Percentiles rank a stretch among this genome's conserved stretches.
Evolutionary conservation across 1,140 invertebrate genomes (phyloP).

Genomic region (Cydia strobilella): DNA sequence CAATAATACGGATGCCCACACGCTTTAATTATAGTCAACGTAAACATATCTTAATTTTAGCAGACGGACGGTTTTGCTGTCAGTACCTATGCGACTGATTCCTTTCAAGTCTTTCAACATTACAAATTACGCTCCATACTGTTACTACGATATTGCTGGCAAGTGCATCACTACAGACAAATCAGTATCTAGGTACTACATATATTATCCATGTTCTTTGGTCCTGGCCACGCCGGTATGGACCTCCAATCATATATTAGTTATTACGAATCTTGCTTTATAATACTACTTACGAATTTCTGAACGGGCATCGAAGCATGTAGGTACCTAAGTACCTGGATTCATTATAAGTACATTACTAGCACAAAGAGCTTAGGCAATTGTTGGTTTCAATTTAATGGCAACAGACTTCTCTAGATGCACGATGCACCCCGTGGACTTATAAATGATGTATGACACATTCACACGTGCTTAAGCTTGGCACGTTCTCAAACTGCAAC

Average conservation of each 20-base stretch:
- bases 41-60: slow-evolving; percentile 42
- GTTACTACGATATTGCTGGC: not conserved
- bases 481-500: slow-evolving; percentile 56
- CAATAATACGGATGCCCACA: slow-evolving; percentile 39
- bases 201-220: too few species aligned
- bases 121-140: not conserved
- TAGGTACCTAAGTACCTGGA: too few species aligned
- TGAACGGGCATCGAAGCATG: too few species aligned
- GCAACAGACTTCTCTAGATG: not conserved
- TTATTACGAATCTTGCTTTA: too few species aligned
- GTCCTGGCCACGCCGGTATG: too few species aligned
- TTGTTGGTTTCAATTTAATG: not conserved
- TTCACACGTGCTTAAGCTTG: slow-evolving; percentile 57
- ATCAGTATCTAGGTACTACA: too few species aligned
- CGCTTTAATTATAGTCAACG: slow-evolving; percentile 36
- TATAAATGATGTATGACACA: slow-evolving; percentile 35
- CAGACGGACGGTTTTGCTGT: slow-evolving; percentile 17
- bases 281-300: too few species aligned
- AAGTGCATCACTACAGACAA: not conserved
- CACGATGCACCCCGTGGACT: not conserved
- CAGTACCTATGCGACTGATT: slow-evolving; percentile 1
- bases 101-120: too few species aligned
- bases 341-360: not conserved
- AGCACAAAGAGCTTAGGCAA: not conserved
- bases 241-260: too few species aligned